phyloP scores from a whole-genome alignment of 2,797 vertebrate species.

The Gallinago nigripennis region DNA sequence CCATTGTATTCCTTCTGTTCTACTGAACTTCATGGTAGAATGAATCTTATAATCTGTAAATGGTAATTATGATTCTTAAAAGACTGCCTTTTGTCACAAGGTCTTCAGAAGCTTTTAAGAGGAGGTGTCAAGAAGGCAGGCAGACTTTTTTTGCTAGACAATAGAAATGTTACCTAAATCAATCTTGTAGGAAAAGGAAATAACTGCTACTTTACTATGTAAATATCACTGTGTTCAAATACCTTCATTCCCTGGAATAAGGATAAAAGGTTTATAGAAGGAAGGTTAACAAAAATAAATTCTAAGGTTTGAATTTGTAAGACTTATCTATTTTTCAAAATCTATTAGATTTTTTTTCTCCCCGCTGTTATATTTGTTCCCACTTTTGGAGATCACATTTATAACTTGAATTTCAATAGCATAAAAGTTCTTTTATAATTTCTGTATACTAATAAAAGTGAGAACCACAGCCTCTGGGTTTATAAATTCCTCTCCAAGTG shows the following conservation, averaged over 20 bases:
- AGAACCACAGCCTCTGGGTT: background rate
- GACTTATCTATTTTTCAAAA: background rate
- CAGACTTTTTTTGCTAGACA: background rate
- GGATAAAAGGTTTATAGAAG: background rate
- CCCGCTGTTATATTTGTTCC: background rate
- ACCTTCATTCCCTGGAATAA: background rate
- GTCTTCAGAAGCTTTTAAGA: conserved; percentile 6
- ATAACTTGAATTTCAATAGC: background rate
- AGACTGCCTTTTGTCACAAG: background rate
- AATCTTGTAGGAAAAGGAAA: conserved; percentile 6
- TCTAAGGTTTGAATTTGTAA: background rate
- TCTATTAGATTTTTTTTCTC: background rate
- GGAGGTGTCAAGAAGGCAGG: background rate
- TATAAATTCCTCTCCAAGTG: background rate
- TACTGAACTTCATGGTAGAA: background rate
- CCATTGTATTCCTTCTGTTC: background rate
- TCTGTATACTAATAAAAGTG: background rate
- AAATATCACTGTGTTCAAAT: background rate
- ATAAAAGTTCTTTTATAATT: background rate
- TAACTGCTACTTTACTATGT: background rate
- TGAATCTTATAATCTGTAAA: background rate
- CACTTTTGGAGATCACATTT: background rate
- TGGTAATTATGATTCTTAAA: background rate
- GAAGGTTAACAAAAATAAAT: background rate
- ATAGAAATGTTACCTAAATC: conserved; percentile 8